Evolutionary conservation across 2,113 vertebrate species (phyloP).

Genomic region (Martes martes): DNA sequence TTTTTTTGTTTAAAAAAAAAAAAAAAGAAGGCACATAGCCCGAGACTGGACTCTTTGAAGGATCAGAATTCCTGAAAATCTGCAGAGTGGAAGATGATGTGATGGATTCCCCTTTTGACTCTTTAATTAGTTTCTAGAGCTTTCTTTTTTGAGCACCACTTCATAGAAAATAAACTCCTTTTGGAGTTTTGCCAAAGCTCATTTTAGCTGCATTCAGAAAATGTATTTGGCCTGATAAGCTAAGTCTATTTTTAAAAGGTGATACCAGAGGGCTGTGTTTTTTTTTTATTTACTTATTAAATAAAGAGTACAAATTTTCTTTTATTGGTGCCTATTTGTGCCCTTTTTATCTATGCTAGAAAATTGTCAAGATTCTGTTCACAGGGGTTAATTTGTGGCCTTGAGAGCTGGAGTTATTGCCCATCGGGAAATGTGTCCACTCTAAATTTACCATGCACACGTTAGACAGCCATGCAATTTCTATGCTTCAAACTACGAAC

Average conservation of each 20-base stretch:
- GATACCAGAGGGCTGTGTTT: neutral
- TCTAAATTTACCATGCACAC: neutral
- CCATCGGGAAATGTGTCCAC: neutral
- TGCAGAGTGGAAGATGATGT: neutral
- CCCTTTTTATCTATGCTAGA: neutral
- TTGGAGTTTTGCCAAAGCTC: neutral
- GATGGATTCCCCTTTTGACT: neutral
- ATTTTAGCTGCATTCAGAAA: neutral
- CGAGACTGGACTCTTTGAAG: neutral
- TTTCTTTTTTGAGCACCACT: neutral
- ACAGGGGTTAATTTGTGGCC: neutral
- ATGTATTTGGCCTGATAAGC: neutral
- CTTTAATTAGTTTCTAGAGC: neutral
- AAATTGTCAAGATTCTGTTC: neutral
- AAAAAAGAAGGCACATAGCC: neutral
- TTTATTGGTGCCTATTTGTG: neutral
- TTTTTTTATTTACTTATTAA: neutral
- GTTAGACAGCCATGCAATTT: neutral
- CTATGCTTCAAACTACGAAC: neutral
- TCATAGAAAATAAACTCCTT: neutral
- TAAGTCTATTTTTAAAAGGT: neutral
- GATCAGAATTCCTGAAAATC: neutral
- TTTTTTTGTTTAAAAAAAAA: neutral
- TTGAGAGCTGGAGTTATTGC: neutral
- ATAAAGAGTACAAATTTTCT: neutral